Evolutionary conservation across 1,140 invertebrate genomes (phyloP).

Genomic region (Lerema accius): DNA sequence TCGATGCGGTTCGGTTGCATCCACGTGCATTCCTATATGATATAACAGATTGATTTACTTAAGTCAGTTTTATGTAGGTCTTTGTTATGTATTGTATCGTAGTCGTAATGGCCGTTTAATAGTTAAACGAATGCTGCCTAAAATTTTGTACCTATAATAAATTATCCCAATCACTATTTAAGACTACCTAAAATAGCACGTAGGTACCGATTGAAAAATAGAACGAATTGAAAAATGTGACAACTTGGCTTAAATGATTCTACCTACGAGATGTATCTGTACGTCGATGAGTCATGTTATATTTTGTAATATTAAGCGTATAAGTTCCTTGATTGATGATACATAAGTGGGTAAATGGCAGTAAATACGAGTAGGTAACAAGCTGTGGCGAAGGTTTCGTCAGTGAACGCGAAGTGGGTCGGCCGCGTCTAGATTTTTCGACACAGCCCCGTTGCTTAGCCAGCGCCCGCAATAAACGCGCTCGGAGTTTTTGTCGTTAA

Average conservation of each 20-base stretch:
- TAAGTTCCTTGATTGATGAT: constrained; percentile 1
- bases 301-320: not conserved
- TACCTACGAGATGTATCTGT: too few species aligned
- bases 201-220: too few species aligned
- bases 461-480: constrained; percentile 47
- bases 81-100: constrained; percentile 12
- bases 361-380: constrained; percentile 11
- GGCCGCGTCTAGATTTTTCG: constrained; percentile 65
- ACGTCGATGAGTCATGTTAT: not conserved
- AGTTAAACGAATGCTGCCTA: not conserved
- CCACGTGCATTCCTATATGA: constrained; percentile 16
- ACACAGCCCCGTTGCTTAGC: constrained; percentile 52
- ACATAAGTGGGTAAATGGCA: not conserved
- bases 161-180: too few species aligned
- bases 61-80: constrained; percentile 26
- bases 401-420: constrained; percentile 58
- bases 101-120: constrained; percentile 8
- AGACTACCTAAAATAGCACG: too few species aligned
- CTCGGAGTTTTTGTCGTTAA: constrained; percentile 55
- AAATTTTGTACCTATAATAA: too few species aligned
- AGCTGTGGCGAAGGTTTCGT: constrained; percentile 50
- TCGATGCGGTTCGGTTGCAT: constrained; percentile 7
- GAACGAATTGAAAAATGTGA: too few species aligned
- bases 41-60: constrained; percentile 21
- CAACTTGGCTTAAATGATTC: too few species aligned